Base-by-base conservation (phyloP, 2,888 invertebrate genomes). In the Trypoxylon attenuatum region DNA sequence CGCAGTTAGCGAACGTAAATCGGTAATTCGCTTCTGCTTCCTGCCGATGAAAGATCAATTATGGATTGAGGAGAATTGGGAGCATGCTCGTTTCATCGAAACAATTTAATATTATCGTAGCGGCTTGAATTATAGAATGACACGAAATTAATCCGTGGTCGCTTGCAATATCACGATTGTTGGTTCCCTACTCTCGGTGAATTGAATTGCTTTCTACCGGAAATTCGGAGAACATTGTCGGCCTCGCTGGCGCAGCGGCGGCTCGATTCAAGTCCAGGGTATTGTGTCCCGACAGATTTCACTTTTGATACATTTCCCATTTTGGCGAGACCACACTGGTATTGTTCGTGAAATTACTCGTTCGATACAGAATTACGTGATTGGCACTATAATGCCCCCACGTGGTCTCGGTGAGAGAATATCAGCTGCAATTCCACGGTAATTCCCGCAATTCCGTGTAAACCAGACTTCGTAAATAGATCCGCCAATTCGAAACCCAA, bases 301-400 rank as follows among this genome's bases (percentile, higher is more conserved):
- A 72, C 77, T 79, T 78, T 77, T 77, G 73, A 80, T 72, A 76
- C 76, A 77, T 79, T 75, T 74, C 68, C 59, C 69, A 55, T 63
- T 71, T 63, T 71, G 53, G 57, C 56, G 16, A 18, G 21, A 57
- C 58, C 69, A 64, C 72, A 62, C 62, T 62, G 67, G 56, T 59
- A 68, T 66, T 68, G 57, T 62, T 57, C 64, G 39, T 13, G 25
- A 18, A 56, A 51, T 63, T 42, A 41, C 46, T 21, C 16, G 52
- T 1, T 45, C 22, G 22, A 38, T 38, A 29, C 16, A 49, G 41
- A 45, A 45, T 52, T 53, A 52, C 33, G 45, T 10, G 25, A 56
- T 25, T 39, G 55, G 22, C 15, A 27, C 23, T 8, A 15, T 2
- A 16, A 39, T 43, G n/a, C n/a, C 53, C 25, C n/a, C n/a, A n/a